These are phyloP conservation scores for Malachius bipustulatus DNA, from an alignment of 2,888 invertebrate species.

Conservation along the genomic window DNA sequence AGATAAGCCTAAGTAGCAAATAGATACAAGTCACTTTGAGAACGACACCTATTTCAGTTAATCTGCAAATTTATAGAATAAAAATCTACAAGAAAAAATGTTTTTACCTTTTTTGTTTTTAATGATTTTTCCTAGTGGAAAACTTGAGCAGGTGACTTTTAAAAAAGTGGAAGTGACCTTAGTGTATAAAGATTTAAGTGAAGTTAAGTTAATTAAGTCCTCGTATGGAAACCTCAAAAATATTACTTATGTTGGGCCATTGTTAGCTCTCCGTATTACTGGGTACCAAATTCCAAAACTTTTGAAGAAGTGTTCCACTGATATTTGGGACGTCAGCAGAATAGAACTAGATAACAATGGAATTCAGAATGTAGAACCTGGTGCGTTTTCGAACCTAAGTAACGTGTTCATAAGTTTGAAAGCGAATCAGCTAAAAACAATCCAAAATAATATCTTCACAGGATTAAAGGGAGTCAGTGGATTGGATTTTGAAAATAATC, in stretches of 20 bases:
- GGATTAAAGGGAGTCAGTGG: neutral
- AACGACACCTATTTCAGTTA: no score
- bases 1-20: no score
- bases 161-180: neutral
- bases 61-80: no score
- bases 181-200: neutral
- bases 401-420: constrained; percentile 1
- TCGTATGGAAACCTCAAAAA: neutral
- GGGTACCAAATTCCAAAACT: neutral
- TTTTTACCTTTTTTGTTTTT: no score
- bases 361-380: neutral
- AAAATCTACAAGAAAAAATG: no score
- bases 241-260: neutral
- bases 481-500: neutral
- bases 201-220: neutral
- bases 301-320: neutral
- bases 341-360: neutral
- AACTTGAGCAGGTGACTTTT: no score
- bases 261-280: neutral
- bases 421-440: neutral
- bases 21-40: no score
- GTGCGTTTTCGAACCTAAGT: neutral
- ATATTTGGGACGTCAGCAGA: neutral
- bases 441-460: neutral
- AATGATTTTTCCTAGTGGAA: no score